Conservation (phyloP, 1,140 invertebrate genomes). For the Drosophila mojavensis region DNA sequence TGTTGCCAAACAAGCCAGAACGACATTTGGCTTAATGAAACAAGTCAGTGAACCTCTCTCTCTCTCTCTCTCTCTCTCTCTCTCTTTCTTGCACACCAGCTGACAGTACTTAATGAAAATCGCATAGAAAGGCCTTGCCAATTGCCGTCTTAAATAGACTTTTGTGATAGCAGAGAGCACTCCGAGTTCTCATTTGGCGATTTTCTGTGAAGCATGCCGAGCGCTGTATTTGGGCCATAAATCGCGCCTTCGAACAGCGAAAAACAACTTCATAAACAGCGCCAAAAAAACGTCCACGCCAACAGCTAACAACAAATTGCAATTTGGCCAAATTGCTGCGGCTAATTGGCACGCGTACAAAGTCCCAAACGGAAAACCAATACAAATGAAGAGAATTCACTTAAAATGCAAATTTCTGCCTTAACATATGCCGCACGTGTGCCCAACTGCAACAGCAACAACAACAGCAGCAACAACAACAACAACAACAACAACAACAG, state of each 20-base stretch:
- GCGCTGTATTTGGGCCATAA: slow-evolving; percentile 41
- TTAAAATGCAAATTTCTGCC: slow-evolving; percentile 74
- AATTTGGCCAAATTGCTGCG: slow-evolving; percentile 79
- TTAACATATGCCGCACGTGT: slow-evolving; percentile 47
- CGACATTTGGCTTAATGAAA: neutral
- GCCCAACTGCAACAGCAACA: slow-evolving; percentile 20
- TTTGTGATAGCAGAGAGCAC: neutral
- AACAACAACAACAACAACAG: slow-evolving; percentile 11
- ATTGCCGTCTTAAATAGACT: neutral
- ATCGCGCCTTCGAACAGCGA: slow-evolving; percentile 30
- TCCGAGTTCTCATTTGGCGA: neutral
- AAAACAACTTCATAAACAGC: slow-evolving; percentile 75
- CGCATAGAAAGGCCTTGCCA: neutral
- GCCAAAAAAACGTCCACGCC: slow-evolving; percentile 47
- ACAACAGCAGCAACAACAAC: slow-evolving; percentile 8
- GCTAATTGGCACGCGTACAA: slow-evolving; percentile 77
- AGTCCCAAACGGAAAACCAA: slow-evolving; percentile 43
- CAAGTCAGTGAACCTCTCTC: no score
- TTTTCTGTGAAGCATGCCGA: neutral
- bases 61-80: no score
- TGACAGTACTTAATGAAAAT: neutral
- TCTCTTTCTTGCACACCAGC: no score
- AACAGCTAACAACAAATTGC: slow-evolving; percentile 80
- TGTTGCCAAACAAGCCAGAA: neutral
- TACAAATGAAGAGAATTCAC: slow-evolving; percentile 80